These are phyloP conservation scores for Phasia obesa DNA, from an alignment of 2,888 invertebrate genomes.

Conservation along the genomic window DNA sequence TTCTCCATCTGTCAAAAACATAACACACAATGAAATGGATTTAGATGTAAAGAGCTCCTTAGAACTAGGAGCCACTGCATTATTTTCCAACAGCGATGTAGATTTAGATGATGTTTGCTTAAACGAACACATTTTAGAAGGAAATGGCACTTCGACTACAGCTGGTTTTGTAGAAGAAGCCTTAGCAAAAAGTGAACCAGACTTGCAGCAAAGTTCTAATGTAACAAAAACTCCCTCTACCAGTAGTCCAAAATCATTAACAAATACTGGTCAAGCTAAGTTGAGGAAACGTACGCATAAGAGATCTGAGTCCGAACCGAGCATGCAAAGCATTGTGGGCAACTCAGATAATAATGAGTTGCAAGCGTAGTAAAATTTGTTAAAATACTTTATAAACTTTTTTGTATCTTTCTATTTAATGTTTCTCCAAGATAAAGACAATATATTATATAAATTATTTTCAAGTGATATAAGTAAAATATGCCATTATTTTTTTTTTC, in stretches of 20 bases:
- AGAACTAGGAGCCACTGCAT: conserved; percentile 88
- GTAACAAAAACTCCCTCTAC: conserved; percentile 48
- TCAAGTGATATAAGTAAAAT: conserved; percentile 7
- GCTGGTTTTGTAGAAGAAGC: conserved; percentile 79
- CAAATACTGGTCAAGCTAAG: conserved; percentile 71
- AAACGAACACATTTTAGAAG: conserved; percentile 87
- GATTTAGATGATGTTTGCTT: conserved; percentile 91
- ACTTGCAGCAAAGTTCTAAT: conserved; percentile 75
- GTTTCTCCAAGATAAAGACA: conserved; percentile 44
- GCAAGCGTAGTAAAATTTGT: conserved; percentile 73
- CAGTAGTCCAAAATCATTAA: conserved; percentile 23
- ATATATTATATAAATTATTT: conserved; percentile 35
- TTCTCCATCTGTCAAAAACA: conserved; percentile 80
- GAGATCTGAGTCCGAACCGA: conserved; percentile 82
- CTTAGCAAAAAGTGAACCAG: conserved; percentile 81
- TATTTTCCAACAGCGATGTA: conserved; percentile 94
- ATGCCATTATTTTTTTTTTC: conserved; percentile 9
- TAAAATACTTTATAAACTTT: conserved; percentile 4
- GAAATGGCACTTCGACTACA: conserved; percentile 75
- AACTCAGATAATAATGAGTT: conserved; percentile 72
- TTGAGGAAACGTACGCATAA: conserved; percentile 79
- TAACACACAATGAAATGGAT: conserved; percentile 74
- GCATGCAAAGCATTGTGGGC: conserved; percentile 77
- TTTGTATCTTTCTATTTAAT: conserved; percentile 14
- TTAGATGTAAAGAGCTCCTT: conserved; percentile 79